Base-by-base conservation (phyloP, 1,140 invertebrate species). In the Platyscapa corneri region DNA sequence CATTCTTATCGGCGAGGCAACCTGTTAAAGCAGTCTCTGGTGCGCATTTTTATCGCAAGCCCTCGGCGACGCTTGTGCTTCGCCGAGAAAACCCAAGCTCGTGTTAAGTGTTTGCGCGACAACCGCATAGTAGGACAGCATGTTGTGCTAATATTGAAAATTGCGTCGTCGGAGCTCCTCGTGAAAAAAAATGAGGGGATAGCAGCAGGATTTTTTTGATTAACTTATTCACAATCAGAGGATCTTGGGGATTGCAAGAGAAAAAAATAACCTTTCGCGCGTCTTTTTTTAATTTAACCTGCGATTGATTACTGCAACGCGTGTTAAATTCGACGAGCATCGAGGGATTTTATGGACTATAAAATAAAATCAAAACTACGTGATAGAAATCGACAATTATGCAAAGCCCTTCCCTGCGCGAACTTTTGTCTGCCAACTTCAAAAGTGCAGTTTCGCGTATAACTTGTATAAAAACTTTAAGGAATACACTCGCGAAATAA, bases 371-470 rank as follows among this genome's bases (percentile, higher is more conserved):
- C 20, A 74, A 42, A 39, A 42, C 23, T 74, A 39, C 70, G 37
- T 42, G 37, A 74, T 42, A n/a, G 37, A 74, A 74, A 74, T 74
- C 39, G 27, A 42, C 39, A 74, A 74, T 74, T 74, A 74, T 14
- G 23, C 23, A 74, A 42, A 74, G 37, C n/a, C 42, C 70, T 39
- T 42, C 23, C 1, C 37, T 70, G 20, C 20, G 37, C 8, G 8
- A 37, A 39, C 67, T 70, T 70, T 74, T 74, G 5, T 74, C 39
- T n/a, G n/a, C 20, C 10, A 23, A 72, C 18, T 72, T 74, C 8
- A n/a, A 74, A 74, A 32, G 30, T 67, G 12, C 39, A 42, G 30
- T 42, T 74, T 74, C 70, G 3, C 37, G 34, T 23, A 37, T 70
- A 37, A 70, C 32, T 37, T 7, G 18, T 70, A 20, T 70, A 37